Evolutionary conservation across 2,797 vertebrate genomes (phyloP).

Genomic region (Xerus rutilus): DNA sequence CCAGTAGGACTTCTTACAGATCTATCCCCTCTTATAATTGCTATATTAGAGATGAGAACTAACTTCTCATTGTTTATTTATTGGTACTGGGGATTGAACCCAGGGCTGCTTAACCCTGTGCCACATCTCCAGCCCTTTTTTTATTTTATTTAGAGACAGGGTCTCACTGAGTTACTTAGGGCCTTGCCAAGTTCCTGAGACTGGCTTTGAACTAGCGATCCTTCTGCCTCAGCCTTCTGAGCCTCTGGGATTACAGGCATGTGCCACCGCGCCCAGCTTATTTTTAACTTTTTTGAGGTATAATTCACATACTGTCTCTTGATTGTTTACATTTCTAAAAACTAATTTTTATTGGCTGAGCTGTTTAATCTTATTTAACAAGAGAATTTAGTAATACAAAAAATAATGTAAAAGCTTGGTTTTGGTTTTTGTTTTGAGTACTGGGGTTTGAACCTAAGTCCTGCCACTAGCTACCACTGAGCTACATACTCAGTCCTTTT

Average conservation of each 20-base stretch:
- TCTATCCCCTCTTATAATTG: not conserved
- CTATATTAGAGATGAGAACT: not conserved
- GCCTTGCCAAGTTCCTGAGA: too few species aligned
- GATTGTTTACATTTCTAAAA: not conserved
- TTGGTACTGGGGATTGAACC: too few species aligned
- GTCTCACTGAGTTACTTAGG: too few species aligned
- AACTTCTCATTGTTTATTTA: not conserved
- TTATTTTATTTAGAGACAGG: too few species aligned
- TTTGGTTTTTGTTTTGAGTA: not conserved
- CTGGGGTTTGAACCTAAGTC: not conserved
- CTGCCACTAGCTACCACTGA: not conserved
- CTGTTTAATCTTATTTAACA: not conserved
- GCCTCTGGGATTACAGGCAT: too few species aligned
- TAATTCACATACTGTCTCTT: not conserved
- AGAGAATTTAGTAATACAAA: not conserved
- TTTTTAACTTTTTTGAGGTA: constrained; percentile 84
- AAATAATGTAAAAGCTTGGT: not conserved
- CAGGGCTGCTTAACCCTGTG: too few species aligned
- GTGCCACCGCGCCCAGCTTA: too few species aligned
- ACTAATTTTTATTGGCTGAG: not conserved
- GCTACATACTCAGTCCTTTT: not conserved
- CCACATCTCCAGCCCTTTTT: too few species aligned
- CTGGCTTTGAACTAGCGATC: too few species aligned
- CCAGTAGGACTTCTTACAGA: not conserved
- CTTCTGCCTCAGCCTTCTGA: too few species aligned